phyloP scores from a whole-genome alignment of 2,888 invertebrate species.

The Oligia fasciuncula region DNA sequence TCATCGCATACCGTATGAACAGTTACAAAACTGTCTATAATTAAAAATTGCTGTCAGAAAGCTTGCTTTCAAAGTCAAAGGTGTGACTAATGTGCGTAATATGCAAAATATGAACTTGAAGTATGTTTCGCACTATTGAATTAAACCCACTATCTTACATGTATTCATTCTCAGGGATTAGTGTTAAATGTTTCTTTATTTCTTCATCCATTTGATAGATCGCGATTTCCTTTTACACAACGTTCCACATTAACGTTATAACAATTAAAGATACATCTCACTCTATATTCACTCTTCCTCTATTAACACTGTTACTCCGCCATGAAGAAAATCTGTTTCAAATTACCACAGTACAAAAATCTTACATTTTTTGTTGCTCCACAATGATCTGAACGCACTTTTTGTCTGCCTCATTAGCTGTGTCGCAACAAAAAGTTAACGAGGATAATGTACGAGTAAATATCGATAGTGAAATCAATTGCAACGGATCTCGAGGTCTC shows the following conservation, averaged over 20 bases:
- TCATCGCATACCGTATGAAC: conserved; percentile 19
- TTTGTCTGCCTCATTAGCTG: conserved; percentile 25
- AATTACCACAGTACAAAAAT: conserved; percentile 24
- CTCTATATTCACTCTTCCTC: conserved; percentile 39
- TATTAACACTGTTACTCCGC: conserved; percentile 24
- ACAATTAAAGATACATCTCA: conserved; percentile 30
- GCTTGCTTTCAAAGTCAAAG: conserved; percentile 61
- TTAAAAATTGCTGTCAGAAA: conserved; percentile 54
- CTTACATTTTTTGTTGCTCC: conserved; percentile 20
- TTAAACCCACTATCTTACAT: conserved; percentile 14
- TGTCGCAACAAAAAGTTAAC: conserved; percentile 38
- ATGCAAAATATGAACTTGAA: conserved; percentile 62
- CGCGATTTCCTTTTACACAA: conserved; percentile 34
- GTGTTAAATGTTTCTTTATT: conserved; percentile 20
- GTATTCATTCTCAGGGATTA: conserved; percentile 31
- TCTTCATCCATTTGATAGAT: conserved; percentile 30
- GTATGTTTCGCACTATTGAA: conserved; percentile 26
- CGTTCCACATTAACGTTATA: conserved; percentile 38
- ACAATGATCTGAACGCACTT: conserved; percentile 19
- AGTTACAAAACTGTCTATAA: conserved; percentile 60
- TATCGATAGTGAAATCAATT: conserved; percentile 66
- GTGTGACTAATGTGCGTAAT: conserved; percentile 67
- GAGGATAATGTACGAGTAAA: conserved; percentile 36
- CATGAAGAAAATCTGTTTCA: conserved; percentile 42
- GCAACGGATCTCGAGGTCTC: conserved; percentile 55